Evolutionary conservation across 2,113 vertebrate genomes (phyloP).

Genomic region (Hippocampus guttulatus): DNA sequence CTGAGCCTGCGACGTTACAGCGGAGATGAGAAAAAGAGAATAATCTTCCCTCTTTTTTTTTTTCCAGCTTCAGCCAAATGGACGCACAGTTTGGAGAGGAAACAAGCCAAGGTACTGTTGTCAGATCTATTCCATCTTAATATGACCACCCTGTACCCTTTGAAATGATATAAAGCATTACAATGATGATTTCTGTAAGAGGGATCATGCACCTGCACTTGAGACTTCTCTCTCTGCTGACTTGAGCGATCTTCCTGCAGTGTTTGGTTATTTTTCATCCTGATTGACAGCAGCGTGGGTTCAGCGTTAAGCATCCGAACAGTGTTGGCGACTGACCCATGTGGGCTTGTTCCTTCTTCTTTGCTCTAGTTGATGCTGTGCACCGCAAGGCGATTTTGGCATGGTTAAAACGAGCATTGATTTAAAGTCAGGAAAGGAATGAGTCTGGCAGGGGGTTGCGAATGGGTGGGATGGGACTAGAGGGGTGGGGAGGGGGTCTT

Average conservation of each 20-base stretch:
- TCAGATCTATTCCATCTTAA: constrained; percentile 1
- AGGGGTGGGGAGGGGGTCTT: constrained; percentile 7
- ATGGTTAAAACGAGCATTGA: constrained; percentile 32
- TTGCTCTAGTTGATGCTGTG: constrained; percentile 20
- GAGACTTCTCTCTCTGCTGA: constrained; percentile 35
- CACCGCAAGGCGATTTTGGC: background rate
- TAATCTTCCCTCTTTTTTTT: constrained; percentile 13
- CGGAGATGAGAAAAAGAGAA: constrained; percentile 36
- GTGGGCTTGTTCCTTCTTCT: background rate
- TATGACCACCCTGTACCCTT: background rate
- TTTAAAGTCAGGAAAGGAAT: constrained; percentile 30
- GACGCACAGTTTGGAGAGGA: constrained; percentile 31
- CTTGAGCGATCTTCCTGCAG: constrained; percentile 53
- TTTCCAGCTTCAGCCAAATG: constrained; percentile 27
- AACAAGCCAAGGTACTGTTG: constrained; percentile 54
- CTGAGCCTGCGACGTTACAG: constrained; percentile 58
- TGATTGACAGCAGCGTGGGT: constrained; percentile 5
- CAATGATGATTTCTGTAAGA: constrained; percentile 14
- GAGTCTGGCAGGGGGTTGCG: background rate
- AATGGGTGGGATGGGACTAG: no score
- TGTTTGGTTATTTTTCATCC: constrained; percentile 27
- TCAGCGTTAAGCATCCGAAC: background rate
- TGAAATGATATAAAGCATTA: background rate
- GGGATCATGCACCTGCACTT: constrained; percentile 50
- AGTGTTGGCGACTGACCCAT: background rate